Conservation (phyloP, 1,140 invertebrate species). For the Drosophila rufa region DNA sequence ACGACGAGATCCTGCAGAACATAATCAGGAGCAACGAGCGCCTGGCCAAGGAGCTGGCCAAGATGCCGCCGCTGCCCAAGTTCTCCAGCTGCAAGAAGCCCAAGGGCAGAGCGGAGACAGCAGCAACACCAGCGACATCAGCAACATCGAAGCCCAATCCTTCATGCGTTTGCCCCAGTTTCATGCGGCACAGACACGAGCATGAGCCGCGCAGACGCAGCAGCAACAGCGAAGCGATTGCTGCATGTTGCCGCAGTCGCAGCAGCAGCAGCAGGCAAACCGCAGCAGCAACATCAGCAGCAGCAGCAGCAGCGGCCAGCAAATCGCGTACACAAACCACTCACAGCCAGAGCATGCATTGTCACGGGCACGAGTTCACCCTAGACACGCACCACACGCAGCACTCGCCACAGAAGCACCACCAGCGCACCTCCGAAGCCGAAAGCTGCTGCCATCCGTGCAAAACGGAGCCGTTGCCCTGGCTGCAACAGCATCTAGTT, state of each 20-base stretch:
- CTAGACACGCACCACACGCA: constrained; percentile 63
- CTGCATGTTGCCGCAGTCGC: constrained; percentile 47
- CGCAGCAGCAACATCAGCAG: constrained; percentile 25
- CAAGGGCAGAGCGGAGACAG: constrained; percentile 20
- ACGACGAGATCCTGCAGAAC: constrained; percentile 70
- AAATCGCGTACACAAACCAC: constrained; percentile 70
- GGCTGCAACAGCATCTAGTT: constrained; percentile 84
- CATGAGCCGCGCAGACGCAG: constrained; percentile 55
- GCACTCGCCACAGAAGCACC: constrained; percentile 26
- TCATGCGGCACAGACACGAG: constrained; percentile 70
- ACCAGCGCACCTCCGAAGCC: constrained; percentile 36
- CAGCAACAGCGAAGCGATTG: constrained; percentile 28
- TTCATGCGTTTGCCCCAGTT: constrained; percentile 73
- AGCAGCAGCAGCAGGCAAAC: constrained; percentile 19
- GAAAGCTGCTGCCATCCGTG: constrained; percentile 58
- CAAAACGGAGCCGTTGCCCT: constrained; percentile 82
- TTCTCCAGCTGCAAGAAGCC: constrained; percentile 56
- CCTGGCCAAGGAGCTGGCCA: constrained; percentile 71
- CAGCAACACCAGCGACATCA: constrained; percentile 16
- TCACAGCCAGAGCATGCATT: constrained; percentile 66
- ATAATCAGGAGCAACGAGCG: constrained; percentile 78
- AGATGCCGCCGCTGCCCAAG: constrained; percentile 77
- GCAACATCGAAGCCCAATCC: constrained; percentile 38
- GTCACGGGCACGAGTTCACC: constrained; percentile 60
- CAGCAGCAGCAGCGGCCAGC: constrained; percentile 23